Percentiles rank a stretch among this genome's conserved stretches.
Evolutionary conservation across 2,113 vertebrate species (phyloP).

Genomic region (Anhinga rufa): DNA sequence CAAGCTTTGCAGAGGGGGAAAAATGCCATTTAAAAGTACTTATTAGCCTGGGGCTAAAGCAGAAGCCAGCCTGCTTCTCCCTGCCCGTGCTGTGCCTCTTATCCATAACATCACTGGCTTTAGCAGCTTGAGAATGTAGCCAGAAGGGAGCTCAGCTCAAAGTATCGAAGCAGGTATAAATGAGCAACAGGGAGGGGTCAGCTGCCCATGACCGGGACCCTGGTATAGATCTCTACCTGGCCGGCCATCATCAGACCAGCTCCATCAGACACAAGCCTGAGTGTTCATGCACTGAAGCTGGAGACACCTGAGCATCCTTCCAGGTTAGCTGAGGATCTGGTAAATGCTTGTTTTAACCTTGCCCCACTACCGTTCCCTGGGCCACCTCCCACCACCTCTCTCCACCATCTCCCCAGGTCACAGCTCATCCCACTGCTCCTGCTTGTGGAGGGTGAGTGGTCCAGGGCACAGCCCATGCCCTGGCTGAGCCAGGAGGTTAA

Average conservation of each 20-base stretch:
- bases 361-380: neutral
- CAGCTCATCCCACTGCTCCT: neutral
- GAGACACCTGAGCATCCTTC: neutral
- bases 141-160: neutral
- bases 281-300: neutral
- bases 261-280: fast-evolving
- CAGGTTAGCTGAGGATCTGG: neutral
- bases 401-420: neutral
- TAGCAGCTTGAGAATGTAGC: neutral
- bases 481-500: neutral
- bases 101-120: neutral
- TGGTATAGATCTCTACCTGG: neutral
- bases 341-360: neutral
- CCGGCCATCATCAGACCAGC: too few relatives aligned
- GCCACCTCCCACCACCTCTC: neutral
- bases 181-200: neutral
- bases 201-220: neutral
- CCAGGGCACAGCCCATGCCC: neutral
- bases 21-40: neutral
- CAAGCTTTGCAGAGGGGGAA: neutral
- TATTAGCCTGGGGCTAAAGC: neutral
- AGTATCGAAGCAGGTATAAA: neutral
- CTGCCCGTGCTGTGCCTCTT: neutral
- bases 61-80: neutral
- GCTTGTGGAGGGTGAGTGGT: neutral